Base-by-base conservation (phyloP, 2,113 vertebrate species). In the Azemiops feae region DNA sequence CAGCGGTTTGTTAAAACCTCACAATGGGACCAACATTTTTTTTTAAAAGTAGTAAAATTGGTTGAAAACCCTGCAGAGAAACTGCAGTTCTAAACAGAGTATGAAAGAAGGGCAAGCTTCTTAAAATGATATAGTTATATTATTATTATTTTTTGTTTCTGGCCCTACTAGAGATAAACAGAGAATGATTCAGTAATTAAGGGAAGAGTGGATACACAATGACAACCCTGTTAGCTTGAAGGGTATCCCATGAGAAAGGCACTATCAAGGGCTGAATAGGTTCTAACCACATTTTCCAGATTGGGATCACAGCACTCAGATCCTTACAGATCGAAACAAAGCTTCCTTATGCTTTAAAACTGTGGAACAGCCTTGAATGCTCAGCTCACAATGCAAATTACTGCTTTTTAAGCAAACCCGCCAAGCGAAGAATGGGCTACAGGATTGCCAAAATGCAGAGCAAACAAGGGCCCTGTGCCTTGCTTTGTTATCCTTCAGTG, bases 201-300 rank as follows among this genome's bases (percentile, higher is more conserved):
- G 85, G 74, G 43, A 4, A 22, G 60, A 18, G 88, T 16, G 45
- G n/a, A 45, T 30, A 39, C 39, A 91, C 53, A 85, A 91, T 88
- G 88, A 69, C 43, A 91, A 88, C 60, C 52, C 86, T 34, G 58
- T 89, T 91, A 85, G 20, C 52, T 92, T 50, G 52, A 27, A 43
- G 22, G 47, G 34, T 64, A 55, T 92, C 92, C 87, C 87, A 89
- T 87, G 81, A 92, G 64, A 92, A 81, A 92, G 60, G 43, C 34
- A 55, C 14, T 4, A 81, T 54, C 54, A 52, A 55, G 25, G 18
- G 9, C 45, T 89, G 39, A n/a, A 92, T 89, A 85, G 64, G 64
- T 89, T 92, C 92, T 81, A 92, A 89, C 60, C 39, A 81, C 87
- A 92, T 89, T 92, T 92, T 92, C 64, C 60, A 92, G 87, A 57